Evolutionary conservation across 1,140 invertebrate genomes (phyloP).

Genomic region (Frieseomelitta varia): DNA sequence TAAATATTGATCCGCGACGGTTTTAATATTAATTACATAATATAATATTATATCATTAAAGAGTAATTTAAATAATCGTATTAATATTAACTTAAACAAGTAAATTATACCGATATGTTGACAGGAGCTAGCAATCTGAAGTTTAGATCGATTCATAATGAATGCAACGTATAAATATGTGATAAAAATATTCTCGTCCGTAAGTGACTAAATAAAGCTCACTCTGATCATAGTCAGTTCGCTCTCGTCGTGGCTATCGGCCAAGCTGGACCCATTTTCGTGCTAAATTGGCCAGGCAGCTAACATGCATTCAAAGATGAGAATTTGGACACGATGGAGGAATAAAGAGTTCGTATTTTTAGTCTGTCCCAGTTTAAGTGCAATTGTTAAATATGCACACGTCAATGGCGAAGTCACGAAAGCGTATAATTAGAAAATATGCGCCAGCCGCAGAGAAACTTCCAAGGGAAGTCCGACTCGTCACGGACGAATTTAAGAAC

Average conservation of each 20-base stretch:
- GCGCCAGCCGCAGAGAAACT: background rate
- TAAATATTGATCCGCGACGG: too few relatives aligned
- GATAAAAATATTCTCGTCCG: too few relatives aligned
- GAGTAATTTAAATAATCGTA: too few relatives aligned
- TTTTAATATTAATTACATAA: too few relatives aligned
- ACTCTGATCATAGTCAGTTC: too few relatives aligned
- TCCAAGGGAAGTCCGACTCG: background rate
- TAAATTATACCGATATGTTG: too few relatives aligned
- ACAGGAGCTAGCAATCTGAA: too few relatives aligned
- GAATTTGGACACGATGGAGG: background rate
- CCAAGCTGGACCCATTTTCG: constrained; percentile 16
- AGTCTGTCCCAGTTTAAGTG: constrained; percentile 40
- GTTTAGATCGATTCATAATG: too few relatives aligned
- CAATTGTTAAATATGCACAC: constrained; percentile 45
- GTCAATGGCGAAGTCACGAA: constrained; percentile 38
- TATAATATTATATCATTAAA: too few relatives aligned
- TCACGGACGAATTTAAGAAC: background rate
- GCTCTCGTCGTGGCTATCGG: constrained; percentile 5
- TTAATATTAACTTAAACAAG: too few relatives aligned
- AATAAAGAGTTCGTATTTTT: constrained; percentile 35
- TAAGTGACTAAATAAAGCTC: too few relatives aligned
- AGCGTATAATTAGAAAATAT: constrained; percentile 47
- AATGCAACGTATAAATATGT: too few relatives aligned
- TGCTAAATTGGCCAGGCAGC: background rate
- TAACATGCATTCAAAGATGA: constrained; percentile 27